Percentiles rank a stretch among this genome's conserved stretches.
Conservation (phyloP, 2,888 invertebrate genomes). For the Synergus japonicus region DNA sequence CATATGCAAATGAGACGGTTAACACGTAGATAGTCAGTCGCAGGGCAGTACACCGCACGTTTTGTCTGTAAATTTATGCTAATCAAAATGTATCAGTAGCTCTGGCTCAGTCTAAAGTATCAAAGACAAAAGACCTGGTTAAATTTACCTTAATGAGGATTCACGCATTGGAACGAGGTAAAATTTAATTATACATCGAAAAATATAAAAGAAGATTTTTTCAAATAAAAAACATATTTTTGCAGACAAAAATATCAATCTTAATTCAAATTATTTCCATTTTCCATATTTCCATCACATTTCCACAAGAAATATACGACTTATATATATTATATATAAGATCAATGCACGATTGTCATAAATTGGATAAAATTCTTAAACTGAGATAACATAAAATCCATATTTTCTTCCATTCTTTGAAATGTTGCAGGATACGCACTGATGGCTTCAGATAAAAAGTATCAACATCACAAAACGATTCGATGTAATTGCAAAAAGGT, state of each 20-base stretch:
- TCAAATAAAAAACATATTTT: neutral
- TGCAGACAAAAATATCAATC: neutral
- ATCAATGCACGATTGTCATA: neutral
- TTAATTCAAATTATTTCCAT: no score
- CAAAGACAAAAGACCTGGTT: slow-evolving; percentile 57
- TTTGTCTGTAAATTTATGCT: slow-evolving; percentile 76
- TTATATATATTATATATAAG: neutral
- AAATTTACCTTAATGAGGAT: slow-evolving; percentile 20
- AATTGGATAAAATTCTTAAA: neutral
- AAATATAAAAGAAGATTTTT: neutral
- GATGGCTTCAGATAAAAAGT: slow-evolving; percentile 11
- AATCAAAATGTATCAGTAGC: slow-evolving; percentile 76
- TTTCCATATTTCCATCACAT: no score
- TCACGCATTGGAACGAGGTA: neutral
- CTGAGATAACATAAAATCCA: neutral
- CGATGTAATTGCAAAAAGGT: slow-evolving; percentile 29
- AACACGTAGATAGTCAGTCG: slow-evolving; percentile 72
- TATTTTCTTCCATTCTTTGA: slow-evolving; percentile 45
- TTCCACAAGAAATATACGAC: no score
- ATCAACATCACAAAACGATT: slow-evolving; percentile 47
- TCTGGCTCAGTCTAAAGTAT: slow-evolving; percentile 64
- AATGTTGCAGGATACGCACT: slow-evolving; percentile 35
- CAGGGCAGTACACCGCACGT: slow-evolving; percentile 72
- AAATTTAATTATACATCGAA: neutral
- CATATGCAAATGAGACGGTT: slow-evolving; percentile 73